Percentiles rank a stretch among this genome's conserved stretches.
These are phyloP conservation scores for Spilogale gracilis DNA, from an alignment of 2,113 vertebrate genomes.

Conservation along the genomic window DNA sequence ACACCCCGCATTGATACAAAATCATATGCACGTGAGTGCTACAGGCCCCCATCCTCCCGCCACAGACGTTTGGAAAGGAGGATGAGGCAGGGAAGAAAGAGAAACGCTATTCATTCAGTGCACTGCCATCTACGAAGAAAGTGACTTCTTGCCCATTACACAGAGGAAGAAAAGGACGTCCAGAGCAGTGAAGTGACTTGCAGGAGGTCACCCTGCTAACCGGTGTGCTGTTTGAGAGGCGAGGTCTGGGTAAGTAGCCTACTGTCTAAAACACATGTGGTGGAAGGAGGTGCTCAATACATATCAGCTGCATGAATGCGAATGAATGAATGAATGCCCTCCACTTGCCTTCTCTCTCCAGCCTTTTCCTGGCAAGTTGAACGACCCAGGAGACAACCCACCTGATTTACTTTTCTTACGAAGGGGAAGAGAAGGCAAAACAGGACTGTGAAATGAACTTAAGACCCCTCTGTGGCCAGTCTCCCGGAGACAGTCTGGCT, in stretches of 20 bases:
- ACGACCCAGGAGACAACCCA: not conserved
- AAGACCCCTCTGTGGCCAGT: not conserved
- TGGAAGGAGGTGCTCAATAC: not conserved
- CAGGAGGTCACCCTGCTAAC: not conserved
- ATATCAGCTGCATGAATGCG: not conserved
- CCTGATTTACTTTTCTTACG: not conserved
- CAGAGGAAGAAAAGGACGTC: not conserved
- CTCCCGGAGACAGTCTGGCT: not conserved
- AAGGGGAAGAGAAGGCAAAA: not conserved
- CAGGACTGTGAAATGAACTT: not conserved
- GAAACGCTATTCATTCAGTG: not conserved
- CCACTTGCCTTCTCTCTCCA: not conserved
- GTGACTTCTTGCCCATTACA: not conserved
- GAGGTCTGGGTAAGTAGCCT: not conserved
- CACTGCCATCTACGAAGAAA: not conserved
- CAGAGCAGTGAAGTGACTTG: not conserved
- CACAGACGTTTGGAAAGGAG: conserved; percentile 36
- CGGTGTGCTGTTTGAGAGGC: not conserved
- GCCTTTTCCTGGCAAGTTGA: not conserved
- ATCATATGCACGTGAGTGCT: conserved; percentile 24
- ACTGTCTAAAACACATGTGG: not conserved
- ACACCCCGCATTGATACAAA: conserved; percentile 40
- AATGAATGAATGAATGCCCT: not conserved
- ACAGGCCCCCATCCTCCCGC: not conserved
- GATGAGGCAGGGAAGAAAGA: not conserved